Base-by-base conservation (phyloP, 2,797 vertebrate species). In the Clarias pachynema region DNA sequence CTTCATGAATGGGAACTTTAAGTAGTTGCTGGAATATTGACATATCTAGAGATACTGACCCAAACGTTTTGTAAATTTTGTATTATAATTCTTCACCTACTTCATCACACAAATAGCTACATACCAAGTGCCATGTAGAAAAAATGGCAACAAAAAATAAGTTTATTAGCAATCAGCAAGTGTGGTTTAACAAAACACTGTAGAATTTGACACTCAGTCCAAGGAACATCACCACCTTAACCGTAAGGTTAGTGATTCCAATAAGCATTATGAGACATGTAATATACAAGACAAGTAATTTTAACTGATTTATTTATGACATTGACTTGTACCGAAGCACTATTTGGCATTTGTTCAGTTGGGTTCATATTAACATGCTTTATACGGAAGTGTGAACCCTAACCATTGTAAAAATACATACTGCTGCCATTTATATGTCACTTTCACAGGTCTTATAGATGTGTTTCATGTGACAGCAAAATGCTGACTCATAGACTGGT, bases 401-500 rank as follows among this genome's bases (percentile, higher is more conserved):
- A 40, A 78, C 63, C 6, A 49, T 77, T 77, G 34, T 70, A 57
- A 59, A 87, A 82, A 24, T 84, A 85, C 22, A 44, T 59, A 40
- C 57, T 26, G 3, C 81, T 73, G 72, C 69, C 80, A 73, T 63
- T 83, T 62, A 40, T 84, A 56, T 84, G 77, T 89, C 81, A 70
- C 73, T 75, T 74, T 85, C n/a, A 60, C 87, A 63, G 83, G 79
- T 74, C 86, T 90, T 68, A 75, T 44, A 85, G 73, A 31, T 73
- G 74, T 16, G 75, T 65, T 83, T 89, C 87, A 90, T 83, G 84
- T 74, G 49, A 49, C 59, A 79, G 65, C 7, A 68, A 92, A 90
- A 59, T 81, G 86, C 92, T 92, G 93, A 94, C 90, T 92, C 89
- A 93, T 91, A 89, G 79, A 73, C 81, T 86, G 85, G 20, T 69